Evolutionary conservation across 2,797 vertebrate genomes (phyloP), one percentile per base, ranked within the genome.

Genomic region (Anabacerthia variegaticeps): DNA sequence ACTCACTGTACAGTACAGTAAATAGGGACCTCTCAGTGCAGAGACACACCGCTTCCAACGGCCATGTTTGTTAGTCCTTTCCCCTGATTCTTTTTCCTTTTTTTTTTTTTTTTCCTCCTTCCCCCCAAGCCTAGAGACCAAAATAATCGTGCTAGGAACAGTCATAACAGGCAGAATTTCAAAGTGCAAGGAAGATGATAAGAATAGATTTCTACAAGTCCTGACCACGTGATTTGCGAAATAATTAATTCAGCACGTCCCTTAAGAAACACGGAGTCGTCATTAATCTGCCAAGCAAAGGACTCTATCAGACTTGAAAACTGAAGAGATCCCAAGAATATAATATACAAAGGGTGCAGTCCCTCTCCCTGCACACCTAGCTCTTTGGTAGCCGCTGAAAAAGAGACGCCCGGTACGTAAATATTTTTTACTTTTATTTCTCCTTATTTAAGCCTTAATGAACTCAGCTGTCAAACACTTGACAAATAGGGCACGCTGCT

Each of bases 171-270:
- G 96, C 97, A 98, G 98, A 98, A 98, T 98, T 98, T 98, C 98
- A 98, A 98, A 98, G 98, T 98, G 98, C 97, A 95, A 97, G 98
- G 98, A 99, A 99, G 99, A 99, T 99, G 98, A 99, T 99, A 99
- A 98, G 98, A 98, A 98, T 99, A 98, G 98, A 98, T 98, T 98
- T 98, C 98, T 98, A 98, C 98, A 98, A 98, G 98, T 98, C 98
- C 98, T 97, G 98, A 99, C 98, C 99, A 99, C 99, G 99, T 99
- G 99, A 99, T 99, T 99, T 98, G 98, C 98, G 99, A 99, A 99
- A 99, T 99, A 99, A 99, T 99, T 99, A 99, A 99, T 99, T 99
- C 99, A 99, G 99, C 99, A 99, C 99, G 99, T 99, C 99, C 99
- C 99, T 99, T 99, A 99, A 98, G 99, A 99, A 99, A 99, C 99